Evolutionary conservation across 2,888 invertebrate species (phyloP).

Genomic region (Oxycera nigricornis): DNA sequence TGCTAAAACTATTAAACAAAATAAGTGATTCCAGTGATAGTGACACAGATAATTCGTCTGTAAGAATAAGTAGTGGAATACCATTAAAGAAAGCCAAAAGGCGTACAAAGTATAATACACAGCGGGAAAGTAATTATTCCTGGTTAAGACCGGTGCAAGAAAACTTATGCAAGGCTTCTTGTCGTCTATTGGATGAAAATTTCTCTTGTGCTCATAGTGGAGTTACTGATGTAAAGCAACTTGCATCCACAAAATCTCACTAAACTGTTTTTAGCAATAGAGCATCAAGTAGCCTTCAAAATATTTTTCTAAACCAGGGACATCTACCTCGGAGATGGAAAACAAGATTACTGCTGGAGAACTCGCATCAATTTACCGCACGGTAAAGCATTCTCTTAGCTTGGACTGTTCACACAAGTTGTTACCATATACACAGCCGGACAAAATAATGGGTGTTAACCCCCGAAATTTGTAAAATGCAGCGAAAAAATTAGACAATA

Average conservation of each 20-base stretch:
- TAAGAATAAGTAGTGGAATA: not conserved
- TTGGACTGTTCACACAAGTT: not conserved
- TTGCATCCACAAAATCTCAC: not conserved
- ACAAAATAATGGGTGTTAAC: too few species aligned
- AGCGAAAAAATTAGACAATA: too few species aligned
- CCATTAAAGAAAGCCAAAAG: not conserved
- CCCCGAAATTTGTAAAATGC: too few species aligned
- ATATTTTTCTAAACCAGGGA: not conserved
- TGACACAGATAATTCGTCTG: not conserved
- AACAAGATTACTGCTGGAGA: not conserved
- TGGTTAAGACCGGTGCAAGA: not conserved
- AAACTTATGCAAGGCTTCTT: not conserved
- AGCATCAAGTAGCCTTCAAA: not conserved
- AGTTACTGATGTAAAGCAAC: not conserved
- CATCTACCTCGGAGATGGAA: not conserved
- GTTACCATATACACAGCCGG: not conserved
- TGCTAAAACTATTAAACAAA: not conserved
- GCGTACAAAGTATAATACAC: not conserved
- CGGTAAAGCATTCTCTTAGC: not conserved
- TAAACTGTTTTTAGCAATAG: not conserved
- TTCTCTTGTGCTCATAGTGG: not conserved
- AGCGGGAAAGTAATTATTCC: not conserved
- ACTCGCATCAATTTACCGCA: not conserved
- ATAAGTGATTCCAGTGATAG: not conserved
- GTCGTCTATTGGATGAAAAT: not conserved